A percentile compares a stretch with the other conserved stretches of the same genome.
phyloP scores from a whole-genome alignment of 37 sponge, comb jelly and placozoan genomes.

The Beroe ovata region DNA sequence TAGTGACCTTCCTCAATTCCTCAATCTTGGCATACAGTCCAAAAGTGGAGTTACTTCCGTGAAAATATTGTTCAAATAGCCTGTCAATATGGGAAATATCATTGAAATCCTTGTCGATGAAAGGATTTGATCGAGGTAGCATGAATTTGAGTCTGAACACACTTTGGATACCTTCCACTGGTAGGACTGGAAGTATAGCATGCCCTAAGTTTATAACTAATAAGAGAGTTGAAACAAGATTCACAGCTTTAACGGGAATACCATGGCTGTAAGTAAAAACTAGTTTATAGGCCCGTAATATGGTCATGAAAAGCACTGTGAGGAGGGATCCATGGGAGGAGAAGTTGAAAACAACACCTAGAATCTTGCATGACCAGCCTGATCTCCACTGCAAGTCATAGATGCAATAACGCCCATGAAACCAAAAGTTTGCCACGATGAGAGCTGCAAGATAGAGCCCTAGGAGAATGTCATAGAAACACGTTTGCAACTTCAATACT shows the following conservation, averaged over 20 bases:
- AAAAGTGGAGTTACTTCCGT: not conserved
- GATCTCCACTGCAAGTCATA: not conserved
- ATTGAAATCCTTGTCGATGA: not conserved
- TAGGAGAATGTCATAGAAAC: slow-evolving; percentile 8
- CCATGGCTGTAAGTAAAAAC: too few relatives aligned
- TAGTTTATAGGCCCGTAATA: too few relatives aligned
- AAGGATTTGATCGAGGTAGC: not conserved
- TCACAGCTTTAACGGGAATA: too few relatives aligned
- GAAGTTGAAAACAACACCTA: not conserved
- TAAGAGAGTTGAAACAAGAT: too few relatives aligned
- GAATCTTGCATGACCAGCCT: not conserved
- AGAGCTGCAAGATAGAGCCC: not conserved
- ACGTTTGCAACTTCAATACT: not conserved
- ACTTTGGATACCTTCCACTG: not conserved
- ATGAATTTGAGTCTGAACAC: not conserved
- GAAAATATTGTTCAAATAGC: not conserved
- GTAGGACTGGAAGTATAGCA: not conserved
- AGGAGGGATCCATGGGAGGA: slow-evolving; percentile 55
- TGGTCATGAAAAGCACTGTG: slow-evolving; percentile 20
- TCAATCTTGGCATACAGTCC: slow-evolving; percentile 11
- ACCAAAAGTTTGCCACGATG: not conserved
- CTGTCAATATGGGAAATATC: not conserved
- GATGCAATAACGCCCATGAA: slow-evolving; percentile 4
- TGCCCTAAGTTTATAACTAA: too few relatives aligned
- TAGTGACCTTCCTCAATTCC: not conserved